A percentile compares a stretch with the other conserved stretches of the same genome.
phyloP scores from a whole-genome alignment of 1,140 invertebrate species.

The Penaeus chinensis region DNA sequence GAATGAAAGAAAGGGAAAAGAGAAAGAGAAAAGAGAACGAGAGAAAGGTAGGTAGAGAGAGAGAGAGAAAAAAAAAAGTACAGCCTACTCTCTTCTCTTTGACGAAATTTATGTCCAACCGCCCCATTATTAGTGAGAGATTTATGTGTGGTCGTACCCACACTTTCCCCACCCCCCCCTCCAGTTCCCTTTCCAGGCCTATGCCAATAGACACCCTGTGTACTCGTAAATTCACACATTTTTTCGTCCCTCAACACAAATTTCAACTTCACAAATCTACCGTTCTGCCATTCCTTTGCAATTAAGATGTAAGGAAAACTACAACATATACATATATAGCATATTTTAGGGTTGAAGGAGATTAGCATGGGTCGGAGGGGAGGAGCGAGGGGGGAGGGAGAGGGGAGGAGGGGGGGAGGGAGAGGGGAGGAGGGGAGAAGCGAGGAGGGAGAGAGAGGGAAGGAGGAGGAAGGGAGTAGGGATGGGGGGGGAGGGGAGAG shows the following conservation, averaged over 20 bases:
- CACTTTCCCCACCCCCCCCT: neutral
- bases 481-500: no score
- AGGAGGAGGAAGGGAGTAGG: no score
- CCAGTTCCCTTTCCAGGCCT: neutral
- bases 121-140: slow-evolving; percentile 57
- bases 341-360: neutral
- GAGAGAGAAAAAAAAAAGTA: slow-evolving; percentile 19
- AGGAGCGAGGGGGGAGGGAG: neutral
- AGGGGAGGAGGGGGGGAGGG: neutral
- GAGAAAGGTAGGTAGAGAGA: slow-evolving; percentile 43
- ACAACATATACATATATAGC: neutral
- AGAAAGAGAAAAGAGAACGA: slow-evolving; percentile 7
- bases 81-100: slow-evolving; percentile 51
- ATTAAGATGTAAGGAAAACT: neutral
- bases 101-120: slow-evolving; percentile 59
- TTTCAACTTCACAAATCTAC: neutral
- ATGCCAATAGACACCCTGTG: neutral
- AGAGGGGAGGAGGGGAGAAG: no score
- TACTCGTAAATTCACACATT: no score
- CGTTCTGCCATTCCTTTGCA: neutral
- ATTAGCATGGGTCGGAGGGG: neutral
- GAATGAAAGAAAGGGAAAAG: slow-evolving; percentile 8
- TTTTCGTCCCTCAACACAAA: slow-evolving; percentile 2
- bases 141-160: slow-evolving; percentile 45
- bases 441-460: no score